Evolutionary conservation across 1,140 invertebrate genomes (phyloP), one percentile per base, ranked within the genome.

Genomic region (Saccostrea cuccullata): DNA sequence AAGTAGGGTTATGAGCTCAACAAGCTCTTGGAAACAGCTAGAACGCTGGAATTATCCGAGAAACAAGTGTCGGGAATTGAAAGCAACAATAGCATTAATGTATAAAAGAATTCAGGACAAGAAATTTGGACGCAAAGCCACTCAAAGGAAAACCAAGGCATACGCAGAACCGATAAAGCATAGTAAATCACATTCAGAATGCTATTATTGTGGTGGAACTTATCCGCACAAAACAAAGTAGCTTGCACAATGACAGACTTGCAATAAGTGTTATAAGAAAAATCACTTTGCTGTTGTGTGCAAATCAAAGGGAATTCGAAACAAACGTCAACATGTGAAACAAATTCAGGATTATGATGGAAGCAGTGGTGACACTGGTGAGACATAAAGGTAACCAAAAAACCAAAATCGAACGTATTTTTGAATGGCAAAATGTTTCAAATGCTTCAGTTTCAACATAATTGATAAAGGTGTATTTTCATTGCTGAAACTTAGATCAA

Each of bases 161-260:
- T 64, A 64, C 12, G 20, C 12, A 64, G 12, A 64, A 64, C 12
- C 12, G 60, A n/a, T n/a, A 64, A 12, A 64, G 20, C 20, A 12
- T 13, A 12, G 20, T 64, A 64, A 20, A 13, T 12, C 12, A 13
- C 12, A 70, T 11, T 55, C 77, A 26, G 83, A 60, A 84, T 90
- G 89, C 82, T 20, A 56, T 26, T 88, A 90, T 85, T 88, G 89
- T 85, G 89, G n/a, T n/a, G n/a, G n/a, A n/a, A n/a, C n/a, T n/a
- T n/a, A n/a, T n/a, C n/a, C n/a, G n/a, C n/a, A n/a, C n/a, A n/a
- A n/a, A n/a, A n/a, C n/a, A n/a, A n/a, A n/a, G n/a, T n/a, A n/a
- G n/a, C n/a, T n/a, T n/a, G n/a, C n/a, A n/a, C n/a, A n/a, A n/a
- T n/a, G n/a, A n/a, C n/a, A n/a, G n/a, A n/a, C n/a, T n/a, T n/a